These are phyloP conservation scores for Zaprionus taronus DNA, from an alignment of 1,140 invertebrate species.

Conservation along the genomic window DNA sequence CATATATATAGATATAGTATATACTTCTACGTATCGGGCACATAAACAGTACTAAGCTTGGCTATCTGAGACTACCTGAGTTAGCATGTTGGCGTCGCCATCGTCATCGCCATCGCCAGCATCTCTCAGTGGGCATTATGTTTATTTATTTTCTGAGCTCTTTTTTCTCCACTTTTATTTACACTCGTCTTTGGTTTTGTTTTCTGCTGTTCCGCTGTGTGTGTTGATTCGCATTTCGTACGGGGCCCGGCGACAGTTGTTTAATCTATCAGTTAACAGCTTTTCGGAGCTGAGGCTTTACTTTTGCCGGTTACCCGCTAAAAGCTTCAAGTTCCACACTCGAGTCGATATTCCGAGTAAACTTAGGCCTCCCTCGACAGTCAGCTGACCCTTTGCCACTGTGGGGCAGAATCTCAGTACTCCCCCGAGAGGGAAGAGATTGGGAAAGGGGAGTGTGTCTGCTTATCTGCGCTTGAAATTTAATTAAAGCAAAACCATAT, in stretches of 20 bases:
- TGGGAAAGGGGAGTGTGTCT: not conserved
- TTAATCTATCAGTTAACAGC: slow-evolving; percentile 77
- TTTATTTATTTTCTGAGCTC: slow-evolving; percentile 34
- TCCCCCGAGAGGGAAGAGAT: not conserved
- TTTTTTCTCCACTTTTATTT: slow-evolving; percentile 34
- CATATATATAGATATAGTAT: slow-evolving; percentile 1
- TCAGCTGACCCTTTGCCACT: slow-evolving; percentile 55
- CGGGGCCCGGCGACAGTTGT: slow-evolving; percentile 58
- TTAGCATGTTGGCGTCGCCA: slow-evolving; percentile 32
- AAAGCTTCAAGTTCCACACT: slow-evolving; percentile 34
- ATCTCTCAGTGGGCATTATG: slow-evolving; percentile 19
- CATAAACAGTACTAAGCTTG: not conserved
- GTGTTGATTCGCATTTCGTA: slow-evolving; percentile 49
- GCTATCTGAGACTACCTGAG: slow-evolving; percentile 35
- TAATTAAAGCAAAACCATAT: slow-evolving; percentile 75
- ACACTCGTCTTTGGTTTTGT: slow-evolving; percentile 33
- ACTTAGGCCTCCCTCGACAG: slow-evolving; percentile 21
- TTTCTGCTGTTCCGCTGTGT: slow-evolving; percentile 31
- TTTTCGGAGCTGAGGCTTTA: slow-evolving; percentile 27
- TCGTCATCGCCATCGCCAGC: not conserved
- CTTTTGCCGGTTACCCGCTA: slow-evolving; percentile 49
- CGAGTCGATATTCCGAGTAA: slow-evolving; percentile 47
- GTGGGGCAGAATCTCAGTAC: no score
- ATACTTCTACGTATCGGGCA: not conserved
- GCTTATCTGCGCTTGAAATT: slow-evolving; percentile 67